phyloP scores from a whole-genome alignment of 2,888 invertebrate species.

The Campoplex nolae region DNA sequence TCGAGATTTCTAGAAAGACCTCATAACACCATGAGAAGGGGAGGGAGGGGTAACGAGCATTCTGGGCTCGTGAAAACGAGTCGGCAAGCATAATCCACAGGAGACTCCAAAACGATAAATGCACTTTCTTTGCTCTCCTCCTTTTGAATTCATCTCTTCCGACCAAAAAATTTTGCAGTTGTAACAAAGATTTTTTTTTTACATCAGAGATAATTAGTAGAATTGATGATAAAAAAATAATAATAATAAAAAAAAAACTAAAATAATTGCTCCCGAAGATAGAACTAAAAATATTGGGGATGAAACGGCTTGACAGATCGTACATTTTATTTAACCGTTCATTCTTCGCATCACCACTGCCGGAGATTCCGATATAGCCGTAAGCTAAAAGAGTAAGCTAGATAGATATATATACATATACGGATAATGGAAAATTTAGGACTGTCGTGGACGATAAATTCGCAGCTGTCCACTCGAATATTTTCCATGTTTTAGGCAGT shows the following conservation, averaged over 20 bases:
- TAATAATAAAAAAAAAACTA: too few species aligned
- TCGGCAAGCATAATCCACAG: constrained; percentile 32
- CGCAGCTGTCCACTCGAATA: constrained; percentile 84
- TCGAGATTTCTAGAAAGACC: constrained; percentile 61
- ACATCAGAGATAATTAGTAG: constrained; percentile 14
- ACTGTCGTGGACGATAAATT: constrained; percentile 82
- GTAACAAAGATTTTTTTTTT: neutral
- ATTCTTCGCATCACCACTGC: constrained; percentile 10
- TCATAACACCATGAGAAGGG: constrained; percentile 63
- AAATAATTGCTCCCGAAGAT: constrained; percentile 44
- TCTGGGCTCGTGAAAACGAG: constrained; percentile 38
- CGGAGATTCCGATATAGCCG: constrained; percentile 60
- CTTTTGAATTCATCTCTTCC: neutral
- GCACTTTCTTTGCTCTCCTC: constrained; percentile 73
- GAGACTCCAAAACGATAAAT: constrained; percentile 77
- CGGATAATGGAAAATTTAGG: constrained; percentile 83
- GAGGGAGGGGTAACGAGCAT: constrained; percentile 58
- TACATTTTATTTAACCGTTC: constrained; percentile 73
- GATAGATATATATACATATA: constrained; percentile 45
- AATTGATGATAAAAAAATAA: constrained; percentile 10
- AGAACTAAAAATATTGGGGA: constrained; percentile 13
- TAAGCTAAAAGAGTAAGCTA: neutral
- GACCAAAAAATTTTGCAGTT: constrained; percentile 4
- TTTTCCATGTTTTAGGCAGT: constrained; percentile 84
- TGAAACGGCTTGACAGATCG: constrained; percentile 26